Conservation (phyloP, 1,140 invertebrate species). For the Lordiphosa collinella region DNA sequence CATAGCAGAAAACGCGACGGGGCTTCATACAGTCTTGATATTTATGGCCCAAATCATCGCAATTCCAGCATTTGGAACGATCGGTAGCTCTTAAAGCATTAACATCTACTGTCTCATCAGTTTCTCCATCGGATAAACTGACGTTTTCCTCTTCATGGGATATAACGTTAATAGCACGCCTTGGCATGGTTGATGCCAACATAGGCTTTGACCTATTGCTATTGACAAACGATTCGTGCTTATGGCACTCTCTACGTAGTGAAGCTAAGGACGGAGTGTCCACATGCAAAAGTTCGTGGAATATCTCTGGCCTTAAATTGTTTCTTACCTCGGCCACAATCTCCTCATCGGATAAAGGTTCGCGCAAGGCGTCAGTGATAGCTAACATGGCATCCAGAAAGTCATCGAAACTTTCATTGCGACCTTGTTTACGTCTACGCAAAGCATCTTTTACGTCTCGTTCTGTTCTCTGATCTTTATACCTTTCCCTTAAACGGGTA, state of each 20-base stretch:
- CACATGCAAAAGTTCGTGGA: too few relatives aligned
- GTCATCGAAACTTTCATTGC: not conserved
- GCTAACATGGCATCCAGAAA: not conserved
- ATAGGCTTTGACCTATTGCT: too few relatives aligned
- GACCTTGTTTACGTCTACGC: not conserved
- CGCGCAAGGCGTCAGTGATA: not conserved
- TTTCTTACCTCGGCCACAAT: not conserved
- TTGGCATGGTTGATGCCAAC: not conserved
- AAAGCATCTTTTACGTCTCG: not conserved
- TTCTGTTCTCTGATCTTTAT: not conserved
- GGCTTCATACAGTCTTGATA: not conserved
- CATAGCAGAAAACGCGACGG: not conserved
- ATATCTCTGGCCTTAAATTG: too few relatives aligned
- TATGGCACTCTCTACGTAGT: too few relatives aligned
- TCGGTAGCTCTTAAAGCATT: too few relatives aligned
- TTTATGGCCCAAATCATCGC: too few relatives aligned
- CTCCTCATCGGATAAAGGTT: not conserved
- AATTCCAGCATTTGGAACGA: too few relatives aligned
- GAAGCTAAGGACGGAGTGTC: too few relatives aligned
- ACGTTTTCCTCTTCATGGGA: too few relatives aligned
- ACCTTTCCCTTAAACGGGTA: not conserved
- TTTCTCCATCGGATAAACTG: too few relatives aligned
- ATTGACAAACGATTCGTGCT: too few relatives aligned
- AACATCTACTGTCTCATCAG: too few relatives aligned
- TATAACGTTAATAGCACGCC: not conserved